Conservation (phyloP, 2,888 invertebrate genomes). For the Boloria selene region DNA sequence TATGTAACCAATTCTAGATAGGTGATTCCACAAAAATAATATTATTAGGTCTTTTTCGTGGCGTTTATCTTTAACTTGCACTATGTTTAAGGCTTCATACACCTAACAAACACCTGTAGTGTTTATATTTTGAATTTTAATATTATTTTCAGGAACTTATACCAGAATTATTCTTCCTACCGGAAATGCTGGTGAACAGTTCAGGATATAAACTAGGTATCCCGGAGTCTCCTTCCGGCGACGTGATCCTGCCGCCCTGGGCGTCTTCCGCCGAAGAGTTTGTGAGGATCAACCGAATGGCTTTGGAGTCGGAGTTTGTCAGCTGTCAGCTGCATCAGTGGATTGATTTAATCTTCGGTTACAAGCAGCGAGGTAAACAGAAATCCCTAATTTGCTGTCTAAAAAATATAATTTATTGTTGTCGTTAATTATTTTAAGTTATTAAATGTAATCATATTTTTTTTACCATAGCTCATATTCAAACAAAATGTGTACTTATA, state of each 20-base stretch:
- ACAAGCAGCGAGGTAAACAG: slow-evolving; percentile 96
- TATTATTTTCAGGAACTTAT: slow-evolving; percentile 90
- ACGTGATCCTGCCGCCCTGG: slow-evolving; percentile 98
- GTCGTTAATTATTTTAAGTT: no score
- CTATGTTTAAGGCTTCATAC: no score
- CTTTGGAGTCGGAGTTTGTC: slow-evolving; percentile 99
- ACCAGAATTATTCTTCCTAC: slow-evolving; percentile 99
- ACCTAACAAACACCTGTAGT: no score
- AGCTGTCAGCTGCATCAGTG: slow-evolving; percentile 99
- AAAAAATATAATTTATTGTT: no score
- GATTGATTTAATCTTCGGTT: slow-evolving; percentile 99
- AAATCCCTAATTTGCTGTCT: neutral
- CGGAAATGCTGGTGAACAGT: slow-evolving; percentile 98
- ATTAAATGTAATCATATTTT: no score
- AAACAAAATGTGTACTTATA: no score
- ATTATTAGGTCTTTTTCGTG: no score
- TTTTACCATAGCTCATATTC: no score
- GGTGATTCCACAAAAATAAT: no score
- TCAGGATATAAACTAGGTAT: slow-evolving; percentile 91
- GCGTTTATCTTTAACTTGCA: no score
- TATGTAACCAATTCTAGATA: no score
- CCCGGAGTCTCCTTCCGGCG: slow-evolving; percentile 91
- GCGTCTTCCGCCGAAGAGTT: slow-evolving; percentile 99
- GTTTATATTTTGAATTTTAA: neutral
- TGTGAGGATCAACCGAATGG: slow-evolving; percentile 98